These are phyloP conservation scores for Charaxes varanes DNA, from an alignment of 1,140 invertebrate species.

Conservation along the genomic window DNA sequence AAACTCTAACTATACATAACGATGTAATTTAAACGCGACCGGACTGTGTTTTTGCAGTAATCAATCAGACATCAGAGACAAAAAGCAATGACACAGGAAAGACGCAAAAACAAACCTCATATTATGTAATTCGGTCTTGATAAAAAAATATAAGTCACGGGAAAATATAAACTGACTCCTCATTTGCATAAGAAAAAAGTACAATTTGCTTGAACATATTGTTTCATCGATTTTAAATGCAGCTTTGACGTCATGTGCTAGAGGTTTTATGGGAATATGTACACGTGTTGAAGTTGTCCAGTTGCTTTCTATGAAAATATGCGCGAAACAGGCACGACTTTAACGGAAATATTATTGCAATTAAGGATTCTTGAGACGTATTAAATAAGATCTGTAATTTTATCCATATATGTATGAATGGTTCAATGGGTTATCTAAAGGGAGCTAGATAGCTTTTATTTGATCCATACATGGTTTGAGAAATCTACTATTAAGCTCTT, in stretches of 20 bases:
- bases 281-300: constrained; percentile 6
- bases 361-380: too few species aligned
- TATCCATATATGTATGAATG: too few species aligned
- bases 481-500: too few species aligned
- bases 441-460: too few species aligned
- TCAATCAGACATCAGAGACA: constrained; percentile 13
- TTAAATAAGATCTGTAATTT: too few species aligned
- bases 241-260: constrained; percentile 10
- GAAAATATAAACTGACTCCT: too few species aligned
- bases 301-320: too few species aligned
- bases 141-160: too few species aligned
- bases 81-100: constrained; percentile 24
- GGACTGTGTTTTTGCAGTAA: constrained; percentile 16
- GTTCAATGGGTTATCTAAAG: too few species aligned
- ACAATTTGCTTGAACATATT: constrained; percentile 28
- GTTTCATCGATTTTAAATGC: constrained; percentile 25
- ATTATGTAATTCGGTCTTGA: constrained; percentile 7
- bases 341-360: too few species aligned
- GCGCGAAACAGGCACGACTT: too few species aligned
- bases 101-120: constrained; percentile 12
- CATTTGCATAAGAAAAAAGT: constrained; percentile 40
- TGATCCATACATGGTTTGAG: too few species aligned
- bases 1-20: constrained; percentile 18
- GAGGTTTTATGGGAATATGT: constrained; percentile 19
- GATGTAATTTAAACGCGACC: constrained; percentile 13